A percentile compares a stretch with the other conserved stretches of the same genome.
These are phyloP conservation scores for Brachypalpus laphriformis DNA, from an alignment of 2,888 invertebrate species.

Conservation along the genomic window DNA sequence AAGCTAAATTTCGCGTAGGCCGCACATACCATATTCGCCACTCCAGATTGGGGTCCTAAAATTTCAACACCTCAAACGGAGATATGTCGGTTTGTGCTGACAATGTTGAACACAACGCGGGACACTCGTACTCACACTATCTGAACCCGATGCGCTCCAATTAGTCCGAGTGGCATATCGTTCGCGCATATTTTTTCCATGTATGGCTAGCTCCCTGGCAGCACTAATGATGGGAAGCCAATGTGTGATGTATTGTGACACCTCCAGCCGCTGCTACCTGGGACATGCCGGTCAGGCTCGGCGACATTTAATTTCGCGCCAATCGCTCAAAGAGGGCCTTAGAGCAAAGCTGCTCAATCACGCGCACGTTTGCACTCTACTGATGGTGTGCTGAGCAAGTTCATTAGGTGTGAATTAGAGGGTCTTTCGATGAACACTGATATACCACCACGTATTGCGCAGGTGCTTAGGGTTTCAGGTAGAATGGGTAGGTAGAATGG, in stretches of 20 bases:
- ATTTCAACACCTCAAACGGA: conserved; percentile 65
- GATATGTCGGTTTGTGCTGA: conserved; percentile 30
- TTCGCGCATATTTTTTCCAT: conserved; percentile 31
- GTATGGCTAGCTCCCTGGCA: conserved; percentile 6
- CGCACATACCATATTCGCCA: conserved; percentile 42
- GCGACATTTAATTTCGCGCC: conserved; percentile 62
- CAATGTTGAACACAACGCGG: conserved; percentile 10
- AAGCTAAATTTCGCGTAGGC: conserved; percentile 61
- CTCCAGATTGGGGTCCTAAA: conserved; percentile 60
- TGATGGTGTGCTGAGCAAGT: conserved; percentile 1
- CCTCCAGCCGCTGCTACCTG: conserved; percentile 16
- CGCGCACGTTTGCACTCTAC: conserved; percentile 12
- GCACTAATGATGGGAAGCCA: conserved; percentile 49
- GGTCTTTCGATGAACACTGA: conserved; percentile 8
- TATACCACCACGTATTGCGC: conserved; percentile 12
- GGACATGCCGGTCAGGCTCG: conserved; percentile 10
- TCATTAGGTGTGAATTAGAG: conserved; percentile 3
- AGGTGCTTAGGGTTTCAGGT: conserved; percentile 43
- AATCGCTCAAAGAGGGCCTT: conserved; percentile 68
- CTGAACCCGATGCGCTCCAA: conserved; percentile 69
- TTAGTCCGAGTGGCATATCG: conserved; percentile 71
- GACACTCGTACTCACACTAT: conserved; percentile 22
- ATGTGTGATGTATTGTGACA: conserved; percentile 49
- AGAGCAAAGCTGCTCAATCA: conserved; percentile 18
- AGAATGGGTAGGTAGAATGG: background rate